phyloP scores from a whole-genome alignment of 2,797 vertebrate species.

The Lacerta viridis region DNA sequence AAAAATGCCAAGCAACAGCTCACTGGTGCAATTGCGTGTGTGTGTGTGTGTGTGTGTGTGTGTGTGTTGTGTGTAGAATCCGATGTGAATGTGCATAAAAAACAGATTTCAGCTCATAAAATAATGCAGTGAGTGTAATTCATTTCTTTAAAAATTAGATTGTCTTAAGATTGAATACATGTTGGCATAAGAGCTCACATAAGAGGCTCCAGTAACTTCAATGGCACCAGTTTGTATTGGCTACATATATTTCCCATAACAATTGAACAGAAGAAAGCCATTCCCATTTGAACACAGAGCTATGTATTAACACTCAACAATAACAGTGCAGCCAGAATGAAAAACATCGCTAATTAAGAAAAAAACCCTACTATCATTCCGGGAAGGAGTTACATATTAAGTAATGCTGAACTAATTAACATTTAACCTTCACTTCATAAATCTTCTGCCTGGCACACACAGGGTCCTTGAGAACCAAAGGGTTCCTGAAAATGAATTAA shows the following conservation, averaged over 20 bases:
- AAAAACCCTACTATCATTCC: conserved; percentile 66
- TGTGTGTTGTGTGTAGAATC: conserved; percentile 73
- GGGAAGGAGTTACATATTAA: conserved; percentile 71
- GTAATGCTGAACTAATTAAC: conserved; percentile 64
- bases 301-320: conserved; percentile 68
- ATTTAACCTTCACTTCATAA: conserved; percentile 62
- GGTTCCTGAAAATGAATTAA: conserved; percentile 54
- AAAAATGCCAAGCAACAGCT: conserved; percentile 71
- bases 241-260: conserved; percentile 56
- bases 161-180: conserved; percentile 71
- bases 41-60: background rate
- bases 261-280: conserved; percentile 73
- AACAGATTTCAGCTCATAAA: conserved; percentile 85
- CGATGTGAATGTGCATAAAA: conserved; percentile 82
- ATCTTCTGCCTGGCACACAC: conserved; percentile 55
- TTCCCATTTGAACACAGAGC: conserved; percentile 69
- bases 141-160: conserved; percentile 73
- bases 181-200: conserved; percentile 13
- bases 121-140: conserved; percentile 79
- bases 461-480: conserved; percentile 52
- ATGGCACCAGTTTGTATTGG: conserved; percentile 33
- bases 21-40: conserved; percentile 67
- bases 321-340: conserved; percentile 68
- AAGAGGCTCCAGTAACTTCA: background rate
- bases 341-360: conserved; percentile 59